Conservation (phyloP, 2,888 invertebrate genomes). For the Slavum lentiscoides region DNA sequence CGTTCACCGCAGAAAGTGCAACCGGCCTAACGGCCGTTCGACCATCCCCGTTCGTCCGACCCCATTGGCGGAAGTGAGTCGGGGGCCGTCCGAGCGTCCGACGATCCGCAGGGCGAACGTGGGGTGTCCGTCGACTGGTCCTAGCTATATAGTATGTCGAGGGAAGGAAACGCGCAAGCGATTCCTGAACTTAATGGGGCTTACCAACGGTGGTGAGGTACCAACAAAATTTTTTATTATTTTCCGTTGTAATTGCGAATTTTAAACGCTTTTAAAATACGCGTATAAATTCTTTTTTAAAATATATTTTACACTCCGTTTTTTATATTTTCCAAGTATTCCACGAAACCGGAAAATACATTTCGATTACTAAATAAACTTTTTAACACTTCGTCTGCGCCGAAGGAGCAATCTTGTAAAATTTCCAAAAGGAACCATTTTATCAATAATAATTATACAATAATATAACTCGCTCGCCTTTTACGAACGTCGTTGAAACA, state of each 20-base stretch:
- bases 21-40: constrained; percentile 14
- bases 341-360: no score
- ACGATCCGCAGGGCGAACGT: background rate
- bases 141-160: constrained; percentile 28
- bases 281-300: no score
- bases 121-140: constrained; percentile 26
- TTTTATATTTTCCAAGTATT: no score
- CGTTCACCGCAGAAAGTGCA: constrained; percentile 34
- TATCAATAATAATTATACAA: no score
- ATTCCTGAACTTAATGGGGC: constrained; percentile 45
- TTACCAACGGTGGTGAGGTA: constrained; percentile 7
- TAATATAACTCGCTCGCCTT: no score
- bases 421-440: no score
- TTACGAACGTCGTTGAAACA: no score
- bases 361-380: no score
- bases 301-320: no score
- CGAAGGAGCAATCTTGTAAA: no score
- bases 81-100: background rate
- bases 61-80: background rate
- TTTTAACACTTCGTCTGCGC: no score
- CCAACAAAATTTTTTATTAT: constrained; percentile 13
- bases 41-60: background rate
- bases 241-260: background rate
- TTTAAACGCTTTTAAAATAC: no score
- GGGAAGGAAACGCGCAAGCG: constrained; percentile 4